Evolutionary conservation across 2,888 invertebrate species (phyloP), one percentile per base, ranked within the genome.

Genomic region (Erannis defoliaria): DNA sequence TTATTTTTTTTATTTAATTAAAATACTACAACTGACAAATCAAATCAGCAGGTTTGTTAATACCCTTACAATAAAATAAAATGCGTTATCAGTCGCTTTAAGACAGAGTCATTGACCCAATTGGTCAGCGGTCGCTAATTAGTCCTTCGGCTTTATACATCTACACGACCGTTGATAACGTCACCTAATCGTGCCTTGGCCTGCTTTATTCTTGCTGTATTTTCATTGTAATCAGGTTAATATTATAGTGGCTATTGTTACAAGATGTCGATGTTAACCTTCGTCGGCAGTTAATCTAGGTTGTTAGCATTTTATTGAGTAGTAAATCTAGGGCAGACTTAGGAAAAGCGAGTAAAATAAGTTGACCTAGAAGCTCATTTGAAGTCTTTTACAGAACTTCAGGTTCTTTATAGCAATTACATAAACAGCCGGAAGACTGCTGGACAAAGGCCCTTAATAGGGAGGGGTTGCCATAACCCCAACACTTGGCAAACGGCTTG

Each of bases 41-140:
- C 12, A 31, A 31, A 46, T 33, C n/a, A 2, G 19, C 19, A 5
- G 5, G 18, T 31, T 46, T 12, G 1, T 19, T 31, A 18, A n/a
- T 2, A 14, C 8, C 18, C 9, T 5, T 29, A 26, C 26, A 56
- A 71, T 75, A 69, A 71, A 72, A 69, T 63, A 65, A 69, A 73
- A 74, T 67, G 74, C 66, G 71, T 80, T 83, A 85, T 86, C 82
- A 81, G 68, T 67, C 63, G 49, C 43, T 53, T 73, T 65, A 72
- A 79, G 75, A 85, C 86, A 84, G 83, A 83, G 87, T 88, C 88
- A 81, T 86, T 89, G 90, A 90, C 90, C 90, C 72, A 89, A 78
- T 84, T 88, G 78, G 77, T 76, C 64, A 66, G 70, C 68, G 65
- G 67, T 72, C 68, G 68, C 80, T 84, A 88, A 88, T 86, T 82